phyloP scores from a whole-genome alignment of 2,888 invertebrate species.

The Agrilus mali region DNA sequence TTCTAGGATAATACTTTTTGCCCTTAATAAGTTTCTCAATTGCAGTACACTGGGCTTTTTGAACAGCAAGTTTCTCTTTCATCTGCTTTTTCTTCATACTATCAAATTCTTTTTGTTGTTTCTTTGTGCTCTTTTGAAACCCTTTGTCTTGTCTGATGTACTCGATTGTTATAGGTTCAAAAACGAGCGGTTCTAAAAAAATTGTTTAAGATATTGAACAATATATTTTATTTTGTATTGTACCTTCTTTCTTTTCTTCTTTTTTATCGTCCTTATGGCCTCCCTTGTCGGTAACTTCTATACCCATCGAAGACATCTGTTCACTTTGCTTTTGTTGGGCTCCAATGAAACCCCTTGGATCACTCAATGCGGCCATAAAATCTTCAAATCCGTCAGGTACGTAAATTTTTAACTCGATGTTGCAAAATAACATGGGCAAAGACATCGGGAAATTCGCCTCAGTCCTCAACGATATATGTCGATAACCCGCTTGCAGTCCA shows the following conservation, averaged over 20 bases:
- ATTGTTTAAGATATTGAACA: background rate
- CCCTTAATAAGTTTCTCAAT: slow-evolving; percentile 91
- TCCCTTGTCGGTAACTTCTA: slow-evolving; percentile 49
- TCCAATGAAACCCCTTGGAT: slow-evolving; percentile 83
- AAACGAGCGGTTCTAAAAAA: slow-evolving; percentile 54
- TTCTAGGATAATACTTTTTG: slow-evolving; percentile 57
- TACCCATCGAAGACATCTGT: slow-evolving; percentile 92
- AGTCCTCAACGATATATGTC: slow-evolving; percentile 93
- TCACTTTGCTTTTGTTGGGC: slow-evolving; percentile 77
- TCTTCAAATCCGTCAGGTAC: slow-evolving; percentile 98
- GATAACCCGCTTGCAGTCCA: slow-evolving; percentile 93
- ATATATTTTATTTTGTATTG: background rate
- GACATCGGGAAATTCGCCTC: slow-evolving; percentile 99
- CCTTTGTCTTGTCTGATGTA: slow-evolving; percentile 79
- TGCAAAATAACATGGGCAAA: slow-evolving; percentile 96
- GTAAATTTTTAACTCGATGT: slow-evolving; percentile 98
- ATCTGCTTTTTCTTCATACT: slow-evolving; percentile 81
- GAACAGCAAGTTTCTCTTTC: slow-evolving; percentile 82
- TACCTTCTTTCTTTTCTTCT: slow-evolving; percentile 62
- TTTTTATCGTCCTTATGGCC: slow-evolving; percentile 50
- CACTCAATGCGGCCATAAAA: slow-evolving; percentile 95
- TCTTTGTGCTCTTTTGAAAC: slow-evolving; percentile 83
- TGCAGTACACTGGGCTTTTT: slow-evolving; percentile 81
- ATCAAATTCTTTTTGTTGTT: slow-evolving; percentile 93
- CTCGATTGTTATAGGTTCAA: slow-evolving; percentile 85